These are phyloP conservation scores for Labrus mixtus DNA, from an alignment of 2,113 vertebrate species.

Conservation along the genomic window DNA sequence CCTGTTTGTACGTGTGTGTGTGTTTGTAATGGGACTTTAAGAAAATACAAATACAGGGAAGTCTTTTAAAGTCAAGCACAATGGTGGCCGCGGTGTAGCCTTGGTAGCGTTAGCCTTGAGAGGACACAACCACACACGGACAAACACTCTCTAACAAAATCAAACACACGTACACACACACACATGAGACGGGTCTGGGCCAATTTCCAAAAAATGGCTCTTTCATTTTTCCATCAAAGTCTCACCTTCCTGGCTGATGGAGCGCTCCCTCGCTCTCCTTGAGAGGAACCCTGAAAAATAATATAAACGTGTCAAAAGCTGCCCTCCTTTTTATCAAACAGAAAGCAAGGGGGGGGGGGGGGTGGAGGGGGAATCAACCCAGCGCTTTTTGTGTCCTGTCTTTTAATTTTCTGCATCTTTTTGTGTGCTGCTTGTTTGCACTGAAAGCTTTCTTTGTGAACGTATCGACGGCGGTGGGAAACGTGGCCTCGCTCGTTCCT, in stretches of 20 bases:
- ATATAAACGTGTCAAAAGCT: constrained; percentile 61
- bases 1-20: constrained; percentile 27
- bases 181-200: constrained; percentile 9
- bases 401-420: constrained; percentile 40
- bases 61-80: constrained; percentile 47
- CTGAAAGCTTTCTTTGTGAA: constrained; percentile 52
- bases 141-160: constrained; percentile 28
- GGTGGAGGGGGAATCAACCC: constrained; percentile 18
- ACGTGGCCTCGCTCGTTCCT: constrained; percentile 37
- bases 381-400: constrained; percentile 19
- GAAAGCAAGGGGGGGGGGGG: not conserved
- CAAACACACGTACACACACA: constrained; percentile 13
- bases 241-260: constrained; percentile 73
- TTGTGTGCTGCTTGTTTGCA: constrained; percentile 43
- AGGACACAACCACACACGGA: constrained; percentile 46
- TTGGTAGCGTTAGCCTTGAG: constrained; percentile 68
- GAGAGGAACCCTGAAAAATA: constrained; percentile 68
- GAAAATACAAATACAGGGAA: constrained; percentile 32
- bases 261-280: constrained; percentile 59
- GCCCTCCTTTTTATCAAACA: constrained; percentile 40
- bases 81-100: constrained; percentile 53
- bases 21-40: constrained; percentile 38
- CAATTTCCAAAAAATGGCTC: constrained; percentile 42
- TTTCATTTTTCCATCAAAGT: constrained; percentile 77
- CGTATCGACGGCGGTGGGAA: constrained; percentile 9